These are phyloP conservation scores for Polypterus bichir DNA, from an alignment of 2,113 vertebrate genomes.

Conservation along the genomic window DNA sequence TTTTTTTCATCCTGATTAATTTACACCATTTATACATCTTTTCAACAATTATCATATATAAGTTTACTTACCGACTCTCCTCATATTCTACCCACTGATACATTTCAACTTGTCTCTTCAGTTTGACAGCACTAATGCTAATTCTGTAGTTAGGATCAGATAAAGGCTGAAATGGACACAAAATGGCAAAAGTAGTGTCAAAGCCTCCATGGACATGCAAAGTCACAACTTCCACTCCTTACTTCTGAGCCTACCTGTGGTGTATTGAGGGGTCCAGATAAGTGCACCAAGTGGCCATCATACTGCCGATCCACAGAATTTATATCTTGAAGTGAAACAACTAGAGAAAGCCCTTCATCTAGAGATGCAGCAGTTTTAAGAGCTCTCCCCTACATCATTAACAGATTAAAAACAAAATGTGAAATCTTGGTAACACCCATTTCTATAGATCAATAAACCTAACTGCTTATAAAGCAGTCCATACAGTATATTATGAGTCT, in stretches of 20 bases:
- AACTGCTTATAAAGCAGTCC: too few species aligned
- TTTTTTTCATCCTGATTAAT: too few species aligned
- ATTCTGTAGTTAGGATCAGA: constrained; percentile 87
- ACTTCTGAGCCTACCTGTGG: constrained; percentile 52
- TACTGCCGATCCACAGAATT: constrained; percentile 55
- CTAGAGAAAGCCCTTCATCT: constrained; percentile 75
- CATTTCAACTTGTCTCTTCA: constrained; percentile 87
- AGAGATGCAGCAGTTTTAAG: constrained; percentile 62
- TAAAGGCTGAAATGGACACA: constrained; percentile 54
- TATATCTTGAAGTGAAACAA: constrained; percentile 53
- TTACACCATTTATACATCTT: too few species aligned
- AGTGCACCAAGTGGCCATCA: constrained; percentile 67
- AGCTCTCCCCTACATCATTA: constrained; percentile 58
- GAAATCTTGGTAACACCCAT: too few species aligned
- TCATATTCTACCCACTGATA: constrained; percentile 90
- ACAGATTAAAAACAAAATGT: too few species aligned
- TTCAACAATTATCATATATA: too few species aligned
- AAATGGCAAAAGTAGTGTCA: constrained; percentile 3
- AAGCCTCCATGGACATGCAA: neutral
- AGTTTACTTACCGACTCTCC: constrained; percentile 66
- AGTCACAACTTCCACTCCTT: neutral
- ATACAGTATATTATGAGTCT: too few species aligned
- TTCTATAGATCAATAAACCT: too few species aligned
- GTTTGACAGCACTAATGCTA: constrained; percentile 72
- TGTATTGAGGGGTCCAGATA: constrained; percentile 62